Evolutionary conservation across 2,797 vertebrate species (phyloP), one percentile per base, ranked within the genome.

Genomic region (Siniperca scherzeri): DNA sequence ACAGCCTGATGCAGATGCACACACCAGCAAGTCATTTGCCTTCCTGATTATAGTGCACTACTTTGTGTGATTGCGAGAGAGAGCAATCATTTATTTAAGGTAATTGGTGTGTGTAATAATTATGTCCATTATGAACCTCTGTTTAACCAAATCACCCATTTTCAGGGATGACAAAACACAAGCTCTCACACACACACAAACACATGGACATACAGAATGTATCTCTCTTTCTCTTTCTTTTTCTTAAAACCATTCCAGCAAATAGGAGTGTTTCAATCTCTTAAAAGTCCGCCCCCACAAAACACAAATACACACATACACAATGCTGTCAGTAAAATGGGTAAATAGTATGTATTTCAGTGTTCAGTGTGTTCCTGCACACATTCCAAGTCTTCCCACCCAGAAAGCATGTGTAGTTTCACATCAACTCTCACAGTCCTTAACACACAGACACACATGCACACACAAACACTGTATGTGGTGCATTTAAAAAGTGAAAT

Each of bases 21-120:
- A 69, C 71, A 70, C 44, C 48, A 76, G 62, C 48, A 81, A 76
- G 73, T 70, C 85, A 86, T 87, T 91, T 90, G 77, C 81, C 61
- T 78, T 81, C 61, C 84, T 91, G 88, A 93, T 92, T 91, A 88
- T 81, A 70, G 81, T 21, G 44, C 81, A 85, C 70, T 74, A 73
- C 83, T 85, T 89, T 81, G 70, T 85, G 88, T 90, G 90, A 93
- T 88, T 89, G 90, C 87, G 74, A 74, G 71, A 88, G 83, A 91
- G 89, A 85, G 86, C 91, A 91, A 90, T 92, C 85, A 84, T 92
- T 91, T 93, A 91, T 92, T 91, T 92, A 91, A 91, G 90, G 86
- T 92, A 92, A 94, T 93, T 93, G 88, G 86, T 87, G 82, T 92
- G 89, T 92, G 80, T 76, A 86, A 89, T 94, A 88, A 94, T 92